Percentiles rank a stretch among this genome's conserved stretches.
These are phyloP conservation scores for Eudyptes chrysolophus DNA, from an alignment of 2,113 vertebrate genomes.

Conservation along the genomic window DNA sequence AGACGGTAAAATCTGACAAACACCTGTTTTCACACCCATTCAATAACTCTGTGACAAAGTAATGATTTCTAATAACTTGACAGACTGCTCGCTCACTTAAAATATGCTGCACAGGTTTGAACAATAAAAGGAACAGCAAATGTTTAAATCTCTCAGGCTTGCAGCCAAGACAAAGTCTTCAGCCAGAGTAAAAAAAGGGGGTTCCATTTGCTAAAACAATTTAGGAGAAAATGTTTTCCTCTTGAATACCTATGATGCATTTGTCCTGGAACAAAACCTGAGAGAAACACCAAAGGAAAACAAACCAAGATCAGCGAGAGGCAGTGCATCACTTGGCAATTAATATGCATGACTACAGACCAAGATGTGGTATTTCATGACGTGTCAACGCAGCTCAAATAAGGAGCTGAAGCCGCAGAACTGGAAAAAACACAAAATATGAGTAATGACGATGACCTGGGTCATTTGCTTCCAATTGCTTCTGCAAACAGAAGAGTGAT, in stretches of 20 bases:
- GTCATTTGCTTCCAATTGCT: conserved; percentile 57
- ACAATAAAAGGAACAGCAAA: conserved; percentile 63
- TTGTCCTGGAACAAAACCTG: not conserved
- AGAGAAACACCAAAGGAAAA: not conserved
- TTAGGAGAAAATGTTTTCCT: conserved; percentile 28
- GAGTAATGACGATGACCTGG: conserved; percentile 43
- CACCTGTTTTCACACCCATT: conserved; percentile 51
- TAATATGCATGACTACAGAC: conserved; percentile 37
- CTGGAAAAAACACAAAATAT: conserved; percentile 28
- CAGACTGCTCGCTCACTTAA: conserved; percentile 44
- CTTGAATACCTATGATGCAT: not conserved
- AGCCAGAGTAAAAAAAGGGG: conserved; percentile 16
- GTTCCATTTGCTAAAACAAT: conserved; percentile 43
- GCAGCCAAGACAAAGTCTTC: conserved; percentile 64
- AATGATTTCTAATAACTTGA: conserved; percentile 47
- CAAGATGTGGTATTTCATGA: conserved; percentile 25
- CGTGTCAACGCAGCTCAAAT: conserved; percentile 1
- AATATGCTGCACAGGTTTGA: conserved; percentile 1
- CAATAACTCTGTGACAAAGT: conserved; percentile 33
- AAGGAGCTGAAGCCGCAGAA: conserved; percentile 34
- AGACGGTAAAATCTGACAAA: conserved; percentile 36
- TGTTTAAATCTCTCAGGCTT: conserved; percentile 59
- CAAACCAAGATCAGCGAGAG: conserved; percentile 5
- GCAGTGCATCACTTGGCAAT: conserved; percentile 32
- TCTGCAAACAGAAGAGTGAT: conserved; percentile 46